phyloP scores from a whole-genome alignment of 2,888 invertebrate species.

The Eucriotettix oculatus region DNA sequence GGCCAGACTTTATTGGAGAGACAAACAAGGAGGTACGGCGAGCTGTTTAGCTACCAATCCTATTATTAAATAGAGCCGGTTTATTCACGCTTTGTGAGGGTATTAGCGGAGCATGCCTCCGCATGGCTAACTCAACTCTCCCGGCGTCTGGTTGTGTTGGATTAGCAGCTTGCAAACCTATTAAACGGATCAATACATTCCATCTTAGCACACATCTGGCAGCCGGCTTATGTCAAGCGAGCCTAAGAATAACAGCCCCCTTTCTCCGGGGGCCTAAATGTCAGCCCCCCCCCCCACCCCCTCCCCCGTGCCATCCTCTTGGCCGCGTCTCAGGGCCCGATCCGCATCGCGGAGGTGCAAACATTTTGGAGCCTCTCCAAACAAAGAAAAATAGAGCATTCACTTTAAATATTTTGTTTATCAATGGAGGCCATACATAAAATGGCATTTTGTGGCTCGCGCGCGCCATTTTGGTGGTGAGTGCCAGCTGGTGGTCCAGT shows the following conservation, averaged over 20 bases:
- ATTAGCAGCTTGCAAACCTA: conserved; percentile 1
- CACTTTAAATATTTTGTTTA: too few relatives aligned
- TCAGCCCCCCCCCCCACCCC: not conserved
- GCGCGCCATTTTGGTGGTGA: too few relatives aligned
- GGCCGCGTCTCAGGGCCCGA: not conserved
- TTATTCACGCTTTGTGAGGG: conserved; percentile 8
- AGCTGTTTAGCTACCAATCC: conserved; percentile 12
- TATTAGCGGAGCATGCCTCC: conserved; percentile 13
- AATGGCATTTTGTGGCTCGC: too few relatives aligned
- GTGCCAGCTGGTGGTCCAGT: too few relatives aligned
- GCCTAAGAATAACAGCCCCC: too few relatives aligned
- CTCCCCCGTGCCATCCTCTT: not conserved
- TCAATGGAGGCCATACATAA: too few relatives aligned
- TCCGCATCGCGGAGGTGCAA: too few relatives aligned
- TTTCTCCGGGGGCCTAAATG: too few relatives aligned
- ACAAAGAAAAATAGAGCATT: too few relatives aligned
- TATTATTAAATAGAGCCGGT: conserved; percentile 15
- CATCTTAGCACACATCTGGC: not conserved
- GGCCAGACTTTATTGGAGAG: not conserved
- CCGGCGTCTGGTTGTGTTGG: conserved; percentile 1
- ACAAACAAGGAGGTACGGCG: conserved; percentile 1
- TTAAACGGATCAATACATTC: not conserved
- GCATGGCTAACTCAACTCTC: conserved; percentile 14
- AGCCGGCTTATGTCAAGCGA: too few relatives aligned
- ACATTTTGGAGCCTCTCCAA: too few relatives aligned